These are phyloP conservation scores for Champsocephalus gunnari DNA, from an alignment of 2,797 vertebrate genomes.

Conservation along the genomic window DNA sequence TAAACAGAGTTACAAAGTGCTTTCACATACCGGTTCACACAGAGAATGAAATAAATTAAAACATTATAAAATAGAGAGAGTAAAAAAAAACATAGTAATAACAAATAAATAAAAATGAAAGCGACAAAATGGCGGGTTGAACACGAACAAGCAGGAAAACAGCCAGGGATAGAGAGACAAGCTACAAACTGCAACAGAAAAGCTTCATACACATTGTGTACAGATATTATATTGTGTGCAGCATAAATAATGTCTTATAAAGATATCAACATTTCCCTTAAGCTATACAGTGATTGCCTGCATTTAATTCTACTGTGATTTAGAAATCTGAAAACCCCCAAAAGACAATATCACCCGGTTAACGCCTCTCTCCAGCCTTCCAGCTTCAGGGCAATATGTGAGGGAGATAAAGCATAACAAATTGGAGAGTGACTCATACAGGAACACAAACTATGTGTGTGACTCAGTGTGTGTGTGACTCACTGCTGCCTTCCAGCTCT, in stretches of 20 bases:
- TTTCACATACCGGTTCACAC: too few relatives aligned
- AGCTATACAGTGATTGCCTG: conserved; percentile 6
- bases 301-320: conserved; percentile 8
- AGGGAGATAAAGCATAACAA: conserved; percentile 86
- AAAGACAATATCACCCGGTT: conserved; percentile 50
- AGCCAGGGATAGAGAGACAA: background rate
- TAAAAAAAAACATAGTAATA: too few relatives aligned
- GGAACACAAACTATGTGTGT: conserved; percentile 83
- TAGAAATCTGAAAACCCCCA: conserved; percentile 14
- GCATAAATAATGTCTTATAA: background rate
- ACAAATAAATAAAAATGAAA: too few relatives aligned
- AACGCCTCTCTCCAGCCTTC: conserved; percentile 58
- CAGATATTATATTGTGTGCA: conserved; percentile 2
- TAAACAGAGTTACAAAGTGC: too few relatives aligned
- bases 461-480: conserved; percentile 80
- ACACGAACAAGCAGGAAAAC: background rate
- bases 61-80: too few relatives aligned
- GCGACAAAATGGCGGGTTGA: too few relatives aligned
- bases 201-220: background rate
- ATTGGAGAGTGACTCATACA: conserved; percentile 83
- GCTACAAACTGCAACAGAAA: background rate
- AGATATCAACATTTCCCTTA: background rate
- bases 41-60: too few relatives aligned
- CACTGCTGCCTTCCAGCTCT: conserved; percentile 84
- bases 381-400: conserved; percentile 58